These are phyloP conservation scores for Limenitis camilla DNA, from an alignment of 2,888 invertebrate species.

Conservation along the genomic window DNA sequence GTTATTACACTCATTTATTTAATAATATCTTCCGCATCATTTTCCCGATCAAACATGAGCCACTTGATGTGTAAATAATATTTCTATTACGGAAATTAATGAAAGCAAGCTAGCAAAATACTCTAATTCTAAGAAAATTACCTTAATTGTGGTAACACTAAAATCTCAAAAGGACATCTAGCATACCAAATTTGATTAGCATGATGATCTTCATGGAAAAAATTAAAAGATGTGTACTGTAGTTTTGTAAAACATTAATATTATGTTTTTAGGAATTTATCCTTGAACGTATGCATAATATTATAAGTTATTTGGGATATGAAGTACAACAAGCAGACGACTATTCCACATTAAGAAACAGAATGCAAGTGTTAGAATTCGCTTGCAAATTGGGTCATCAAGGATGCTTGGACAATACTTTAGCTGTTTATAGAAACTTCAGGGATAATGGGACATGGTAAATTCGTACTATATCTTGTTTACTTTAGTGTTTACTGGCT, in stretches of 20 bases:
- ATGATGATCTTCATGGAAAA: no score
- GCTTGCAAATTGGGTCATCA: constrained; percentile 77
- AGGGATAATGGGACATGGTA: constrained; percentile 48
- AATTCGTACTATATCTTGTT: constrained; percentile 18
- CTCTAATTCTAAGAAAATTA: no score
- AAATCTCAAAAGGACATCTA: no score
- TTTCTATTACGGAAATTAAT: no score
- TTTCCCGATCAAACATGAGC: no score
- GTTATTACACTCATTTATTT: no score
- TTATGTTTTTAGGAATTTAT: constrained; percentile 38
- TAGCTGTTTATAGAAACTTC: constrained; percentile 39
- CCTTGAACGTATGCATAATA: constrained; percentile 36
- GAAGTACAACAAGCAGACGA: constrained; percentile 44
- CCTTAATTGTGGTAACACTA: no score
- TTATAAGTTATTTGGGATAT: constrained; percentile 67
- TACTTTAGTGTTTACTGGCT: not conserved
- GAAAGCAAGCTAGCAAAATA: no score
- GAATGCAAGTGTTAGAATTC: constrained; percentile 74
- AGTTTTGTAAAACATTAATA: not conserved
- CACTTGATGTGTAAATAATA: not conserved
- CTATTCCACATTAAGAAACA: constrained; percentile 71
- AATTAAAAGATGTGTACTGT: no score
- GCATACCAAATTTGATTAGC: no score
- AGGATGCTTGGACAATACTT: constrained; percentile 63
- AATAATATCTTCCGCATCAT: no score